These are phyloP conservation scores for Mesitornis unicolor DNA, from an alignment of 2,113 vertebrate species.

Conservation along the genomic window DNA sequence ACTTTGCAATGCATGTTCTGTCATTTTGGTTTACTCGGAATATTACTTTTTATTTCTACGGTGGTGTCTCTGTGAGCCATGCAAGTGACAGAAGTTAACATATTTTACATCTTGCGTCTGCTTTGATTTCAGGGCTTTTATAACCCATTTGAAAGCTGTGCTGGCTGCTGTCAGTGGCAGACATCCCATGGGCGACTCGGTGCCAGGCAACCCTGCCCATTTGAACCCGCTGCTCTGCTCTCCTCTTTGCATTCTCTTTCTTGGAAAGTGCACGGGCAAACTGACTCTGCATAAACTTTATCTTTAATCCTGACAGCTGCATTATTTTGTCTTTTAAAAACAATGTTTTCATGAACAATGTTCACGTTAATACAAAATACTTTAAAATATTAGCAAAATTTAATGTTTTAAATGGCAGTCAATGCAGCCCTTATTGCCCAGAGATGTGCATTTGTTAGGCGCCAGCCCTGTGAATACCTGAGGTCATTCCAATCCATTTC, in stretches of 20 bases:
- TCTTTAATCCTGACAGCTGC: background rate
- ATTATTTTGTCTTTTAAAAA: background rate
- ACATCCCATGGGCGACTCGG: background rate
- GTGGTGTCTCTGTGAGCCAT: background rate
- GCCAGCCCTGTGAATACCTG: background rate
- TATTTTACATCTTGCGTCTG: conserved; percentile 8
- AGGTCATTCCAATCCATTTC: background rate
- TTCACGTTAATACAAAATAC: background rate
- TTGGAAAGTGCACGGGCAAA: background rate
- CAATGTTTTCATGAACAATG: background rate
- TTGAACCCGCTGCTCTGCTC: background rate
- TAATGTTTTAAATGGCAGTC: background rate
- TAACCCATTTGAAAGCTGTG: background rate
- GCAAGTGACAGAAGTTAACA: conserved; percentile 3
- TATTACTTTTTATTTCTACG: conserved; percentile 34
- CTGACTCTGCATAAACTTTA: background rate
- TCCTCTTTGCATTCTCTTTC: background rate
- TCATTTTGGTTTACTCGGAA: conserved; percentile 23
- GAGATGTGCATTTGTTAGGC: background rate
- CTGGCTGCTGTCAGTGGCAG: background rate
- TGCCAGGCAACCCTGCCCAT: background rate
- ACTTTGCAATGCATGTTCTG: conserved; percentile 8
- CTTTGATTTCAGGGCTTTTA: conserved; percentile 10
- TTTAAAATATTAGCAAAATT: background rate
- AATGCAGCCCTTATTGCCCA: background rate